Conservation (phyloP, 2,113 vertebrate species). For the Nibea coibor region DNA sequence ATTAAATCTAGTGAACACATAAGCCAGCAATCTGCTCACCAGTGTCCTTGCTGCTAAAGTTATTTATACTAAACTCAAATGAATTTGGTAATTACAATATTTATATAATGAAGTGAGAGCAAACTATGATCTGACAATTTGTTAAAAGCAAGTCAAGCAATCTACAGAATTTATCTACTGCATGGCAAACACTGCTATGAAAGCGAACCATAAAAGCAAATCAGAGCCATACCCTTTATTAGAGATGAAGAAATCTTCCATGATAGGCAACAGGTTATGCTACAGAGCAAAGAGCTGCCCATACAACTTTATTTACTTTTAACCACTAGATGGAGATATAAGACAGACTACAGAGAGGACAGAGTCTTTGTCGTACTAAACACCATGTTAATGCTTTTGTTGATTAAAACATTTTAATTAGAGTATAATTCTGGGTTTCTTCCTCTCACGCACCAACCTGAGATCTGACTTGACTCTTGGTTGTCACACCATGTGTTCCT, state of each 20-base stretch:
- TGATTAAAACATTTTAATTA: neutral
- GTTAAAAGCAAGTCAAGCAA: neutral
- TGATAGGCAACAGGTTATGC: conserved; percentile 42
- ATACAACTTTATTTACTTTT: neutral
- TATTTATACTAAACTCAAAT: neutral
- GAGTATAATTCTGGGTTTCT: neutral
- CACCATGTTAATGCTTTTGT: conserved; percentile 1
- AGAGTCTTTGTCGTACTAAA: neutral
- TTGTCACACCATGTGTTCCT: conserved; percentile 54
- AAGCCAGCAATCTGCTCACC: neutral
- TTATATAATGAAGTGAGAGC: neutral
- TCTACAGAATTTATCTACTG: neutral
- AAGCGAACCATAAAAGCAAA: neutral
- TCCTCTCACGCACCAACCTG: conserved; percentile 4
- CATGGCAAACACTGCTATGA: neutral
- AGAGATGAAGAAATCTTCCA: neutral
- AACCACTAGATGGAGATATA: conserved; percentile 74
- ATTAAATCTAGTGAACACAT: neutral
- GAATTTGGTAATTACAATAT: neutral
- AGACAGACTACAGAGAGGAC: conserved; percentile 25
- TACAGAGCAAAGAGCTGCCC: neutral
- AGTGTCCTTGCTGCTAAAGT: neutral
- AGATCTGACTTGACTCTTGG: conserved; percentile 11
- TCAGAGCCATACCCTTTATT: neutral
- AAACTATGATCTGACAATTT: neutral